These are phyloP conservation scores for Bembecia ichneumoniformis DNA, from an alignment of 2,888 invertebrate species.

Conservation along the genomic window DNA sequence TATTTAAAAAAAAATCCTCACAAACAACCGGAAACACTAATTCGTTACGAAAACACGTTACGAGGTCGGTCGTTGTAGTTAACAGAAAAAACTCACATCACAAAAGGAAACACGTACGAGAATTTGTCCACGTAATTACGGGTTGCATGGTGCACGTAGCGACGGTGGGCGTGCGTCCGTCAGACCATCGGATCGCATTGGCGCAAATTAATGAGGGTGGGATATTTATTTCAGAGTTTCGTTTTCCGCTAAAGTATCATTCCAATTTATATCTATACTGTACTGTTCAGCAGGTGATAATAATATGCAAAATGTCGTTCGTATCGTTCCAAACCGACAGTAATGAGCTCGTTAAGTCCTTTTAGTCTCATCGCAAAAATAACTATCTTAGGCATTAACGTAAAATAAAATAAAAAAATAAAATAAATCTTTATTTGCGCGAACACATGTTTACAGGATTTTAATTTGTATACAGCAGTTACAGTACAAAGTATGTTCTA, in stretches of 20 bases:
- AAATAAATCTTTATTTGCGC: too few species aligned
- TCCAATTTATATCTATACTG: conserved; percentile 7
- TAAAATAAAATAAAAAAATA: neutral
- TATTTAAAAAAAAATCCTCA: too few species aligned
- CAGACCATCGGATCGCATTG: conserved; percentile 61
- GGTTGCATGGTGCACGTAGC: conserved; percentile 16
- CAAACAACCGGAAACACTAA: too few species aligned
- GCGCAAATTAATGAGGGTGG: conserved; percentile 68
- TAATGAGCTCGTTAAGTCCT: conserved; percentile 46
- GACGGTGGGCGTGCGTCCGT: conserved; percentile 32
- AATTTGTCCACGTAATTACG: neutral
- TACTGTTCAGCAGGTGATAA: conserved; percentile 20
- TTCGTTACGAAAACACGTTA: too few species aligned
- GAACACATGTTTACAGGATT: too few species aligned
- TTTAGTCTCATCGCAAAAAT: neutral
- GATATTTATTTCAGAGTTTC: conserved; percentile 63
- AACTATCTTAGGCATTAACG: neutral
- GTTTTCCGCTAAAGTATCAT: conserved; percentile 24
- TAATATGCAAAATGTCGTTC: conserved; percentile 27
- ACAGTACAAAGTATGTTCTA: too few species aligned
- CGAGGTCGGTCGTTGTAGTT: too few species aligned
- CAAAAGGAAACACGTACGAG: neutral
- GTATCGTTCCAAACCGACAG: conserved; percentile 18
- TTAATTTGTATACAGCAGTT: too few species aligned
- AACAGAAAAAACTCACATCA: too few species aligned